These are phyloP conservation scores for Aphodius granarius DNA, from an alignment of 2,888 invertebrate genomes.

Conservation along the genomic window DNA sequence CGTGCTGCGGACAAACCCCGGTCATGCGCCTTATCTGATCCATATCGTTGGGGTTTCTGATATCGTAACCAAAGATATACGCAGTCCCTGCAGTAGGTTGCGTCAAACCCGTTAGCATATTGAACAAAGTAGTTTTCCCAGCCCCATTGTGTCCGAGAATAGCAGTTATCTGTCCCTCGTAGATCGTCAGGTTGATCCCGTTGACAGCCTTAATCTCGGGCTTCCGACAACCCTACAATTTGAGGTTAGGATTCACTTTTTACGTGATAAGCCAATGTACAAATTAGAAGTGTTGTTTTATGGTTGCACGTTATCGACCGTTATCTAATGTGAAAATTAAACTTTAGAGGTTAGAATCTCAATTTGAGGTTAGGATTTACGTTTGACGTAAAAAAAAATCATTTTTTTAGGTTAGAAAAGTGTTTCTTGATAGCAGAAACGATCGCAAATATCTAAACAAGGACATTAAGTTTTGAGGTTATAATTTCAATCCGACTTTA, in stretches of 20 bases:
- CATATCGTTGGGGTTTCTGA: slow-evolving; percentile 76
- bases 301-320: too few species aligned
- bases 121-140: slow-evolving; percentile 84
- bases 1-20: slow-evolving; percentile 86
- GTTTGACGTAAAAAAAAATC: not conserved
- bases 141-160: slow-evolving; percentile 86
- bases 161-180: slow-evolving; percentile 85
- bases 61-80: slow-evolving; percentile 74
- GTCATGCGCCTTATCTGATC: slow-evolving; percentile 78
- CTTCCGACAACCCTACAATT: slow-evolving; percentile 62
- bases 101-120: slow-evolving; percentile 81
- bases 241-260: not conserved
- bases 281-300: too few species aligned
- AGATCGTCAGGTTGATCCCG: slow-evolving; percentile 78
- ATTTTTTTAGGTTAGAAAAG: not conserved
- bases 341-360: too few species aligned
- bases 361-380: not conserved
- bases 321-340: too few species aligned
- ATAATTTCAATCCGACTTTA: too few species aligned
- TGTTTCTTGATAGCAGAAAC: too few species aligned
- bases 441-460: too few species aligned
- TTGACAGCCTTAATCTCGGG: slow-evolving; percentile 74
- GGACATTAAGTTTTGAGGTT: too few species aligned
- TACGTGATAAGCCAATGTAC: not conserved
- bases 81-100: slow-evolving; percentile 74